phyloP scores from a whole-genome alignment of 2,888 invertebrate genomes.

The Drosophila differens region DNA sequence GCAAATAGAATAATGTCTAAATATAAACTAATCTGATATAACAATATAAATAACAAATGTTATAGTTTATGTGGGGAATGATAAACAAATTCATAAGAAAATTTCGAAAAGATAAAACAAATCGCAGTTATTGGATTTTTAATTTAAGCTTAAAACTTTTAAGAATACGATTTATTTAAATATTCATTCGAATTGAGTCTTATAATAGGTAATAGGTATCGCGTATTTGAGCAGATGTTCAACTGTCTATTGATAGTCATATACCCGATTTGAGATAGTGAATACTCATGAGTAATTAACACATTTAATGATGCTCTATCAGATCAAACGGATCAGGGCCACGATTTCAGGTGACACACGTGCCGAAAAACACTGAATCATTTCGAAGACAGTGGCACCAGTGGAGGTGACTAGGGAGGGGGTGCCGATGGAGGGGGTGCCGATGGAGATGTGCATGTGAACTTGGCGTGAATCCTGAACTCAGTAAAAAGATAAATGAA shows the following conservation, averaged over 20 bases:
- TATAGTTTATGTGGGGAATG: not conserved
- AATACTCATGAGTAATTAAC: slow-evolving; percentile 36
- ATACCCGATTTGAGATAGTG: not conserved
- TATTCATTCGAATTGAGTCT: not conserved
- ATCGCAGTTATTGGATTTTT: not conserved
- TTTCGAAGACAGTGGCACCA: not conserved
- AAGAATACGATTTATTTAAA: not conserved
- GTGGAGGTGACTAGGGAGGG: not conserved
- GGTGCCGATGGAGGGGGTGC: not conserved
- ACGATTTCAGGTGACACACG: slow-evolving; percentile 45
- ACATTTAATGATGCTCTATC: slow-evolving; percentile 27
- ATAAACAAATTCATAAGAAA: too few species aligned
- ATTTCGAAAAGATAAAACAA: rapidly evolving
- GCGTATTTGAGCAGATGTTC: not conserved
- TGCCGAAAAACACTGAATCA: slow-evolving; percentile 33
- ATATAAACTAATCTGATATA: not conserved
- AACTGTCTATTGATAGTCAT: not conserved
- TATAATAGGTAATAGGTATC: not conserved
- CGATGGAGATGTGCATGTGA: slow-evolving; percentile 52
- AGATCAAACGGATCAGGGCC: slow-evolving; percentile 50
- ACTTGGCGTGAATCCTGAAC: slow-evolving; percentile 56
- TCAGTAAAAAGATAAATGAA: slow-evolving; percentile 32
- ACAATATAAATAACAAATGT: not conserved
- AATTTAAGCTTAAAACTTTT: not conserved
- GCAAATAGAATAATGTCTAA: not conserved